Evolutionary conservation across 2,797 vertebrate species (phyloP), one percentile per base, ranked within the genome.

Genomic region (Acipenser ruthenus): DNA sequence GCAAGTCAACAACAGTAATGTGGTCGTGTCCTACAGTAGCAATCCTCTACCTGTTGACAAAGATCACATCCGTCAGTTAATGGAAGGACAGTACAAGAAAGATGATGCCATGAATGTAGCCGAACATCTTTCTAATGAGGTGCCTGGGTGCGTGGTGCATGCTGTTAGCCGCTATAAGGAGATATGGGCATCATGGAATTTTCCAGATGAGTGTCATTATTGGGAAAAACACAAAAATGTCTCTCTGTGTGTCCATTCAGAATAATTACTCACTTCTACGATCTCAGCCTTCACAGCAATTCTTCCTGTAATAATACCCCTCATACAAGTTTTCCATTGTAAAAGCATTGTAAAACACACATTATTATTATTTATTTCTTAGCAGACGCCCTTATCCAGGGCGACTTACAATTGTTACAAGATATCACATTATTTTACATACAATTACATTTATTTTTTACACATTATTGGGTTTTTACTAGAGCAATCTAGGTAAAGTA

Each of bases 211-310:
- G 8, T 86, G 85, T 60, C 90, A 91, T 79, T 88, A 91, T 80
- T 91, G 90, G 90, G 85, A 88, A 71, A 80, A 74, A 48, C 86
- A 89, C 78, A 89, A 84, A 79, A 89, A 87, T 0, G 84, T 89
- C 50, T 68, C 77, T 0, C 70, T 90, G 53, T 91, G 90, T 8
- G 81, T 90, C 58, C 90, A 91, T 72, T 86, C 86, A 0, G 87
- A 90, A 68, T 82, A 37, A 75, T 55, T 55, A 55, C 9, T 8
- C n/a, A 10, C n/a, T 61, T 52, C 47, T 53, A 48, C 7, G 5
- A 13, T 60, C n/a, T 49, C 12, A 12, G 62, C 62, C 10, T 52
- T 13, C 50, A 10, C 6, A 37, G n/a, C 6, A 7, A 55, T 55
- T 55, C n/a, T 8, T 55, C n/a, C 15, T 37, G 10, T 12, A 2